Evolutionary conservation across 2,888 invertebrate genomes (phyloP), one percentile per base, ranked within the genome.

Genomic region (Diogma glabrata): DNA sequence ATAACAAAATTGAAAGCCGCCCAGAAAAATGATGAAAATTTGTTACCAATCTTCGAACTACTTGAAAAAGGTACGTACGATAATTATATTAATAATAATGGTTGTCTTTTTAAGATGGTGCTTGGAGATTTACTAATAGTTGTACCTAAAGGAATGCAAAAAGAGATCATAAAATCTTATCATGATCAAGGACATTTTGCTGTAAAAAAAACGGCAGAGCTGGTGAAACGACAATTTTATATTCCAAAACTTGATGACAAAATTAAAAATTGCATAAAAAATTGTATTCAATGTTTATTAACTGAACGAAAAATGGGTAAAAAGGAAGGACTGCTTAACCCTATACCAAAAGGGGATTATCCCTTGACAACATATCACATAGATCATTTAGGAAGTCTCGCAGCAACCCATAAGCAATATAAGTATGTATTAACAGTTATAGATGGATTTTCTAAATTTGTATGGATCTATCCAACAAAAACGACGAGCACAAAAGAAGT

Each of bases 371-470:
- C 22, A 19, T n/a, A 36, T 14, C 59, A 61, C n/a, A n/a, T n/a
- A n/a, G n/a, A n/a, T n/a, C n/a, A n/a, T n/a, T 9, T 54, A 7
- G 52, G 52, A n/a, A 45, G 36, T 10, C 4, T 52, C n/a, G 48
- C 43, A 12, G 17, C 30, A 4, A 52, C 52, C 3, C 16, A 43
- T 10, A 51, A 52, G 20, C 10, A 19, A 7, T 51, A 54, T 33
- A 63, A 63, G 47, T 56, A 66, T 33, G 61, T 70, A 1, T 57
- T 69, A 1, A 63, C 62, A 0, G 55, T 66, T 0, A 53, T 67
- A 0, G 66, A 69, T 54, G 60, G 54, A 0, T 67, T 65, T 40
- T 64, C 64, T 0, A 68, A 67, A 49, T 67, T 66, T 58, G 58
- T 57, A 2, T 67, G 67, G 64, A 12, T 67, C 0, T 67, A 60